Conservation (phyloP, 2,113 vertebrate species). For the Nipponia nippon region DNA sequence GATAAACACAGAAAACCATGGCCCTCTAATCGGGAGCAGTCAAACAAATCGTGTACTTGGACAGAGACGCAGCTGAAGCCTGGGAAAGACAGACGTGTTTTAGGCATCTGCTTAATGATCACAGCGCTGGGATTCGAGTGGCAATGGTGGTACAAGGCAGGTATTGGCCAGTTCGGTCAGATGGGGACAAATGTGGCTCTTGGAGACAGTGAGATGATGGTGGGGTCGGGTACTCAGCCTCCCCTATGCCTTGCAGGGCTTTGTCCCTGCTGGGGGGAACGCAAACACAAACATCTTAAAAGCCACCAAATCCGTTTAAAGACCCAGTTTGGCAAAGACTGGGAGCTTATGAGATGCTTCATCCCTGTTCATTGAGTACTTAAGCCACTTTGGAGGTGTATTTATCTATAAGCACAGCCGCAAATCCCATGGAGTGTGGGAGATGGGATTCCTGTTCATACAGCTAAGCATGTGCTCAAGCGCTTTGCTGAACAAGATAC, state of each 20-base stretch:
- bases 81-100: fast-evolving
- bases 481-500: conserved; percentile 5
- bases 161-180: fast-evolving
- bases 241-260: background rate
- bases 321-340: background rate
- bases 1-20: fast-evolving
- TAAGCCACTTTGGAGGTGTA: background rate
- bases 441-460: background rate
- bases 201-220: background rate
- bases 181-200: background rate
- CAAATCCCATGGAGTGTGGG: background rate
- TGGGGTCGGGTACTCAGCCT: background rate
- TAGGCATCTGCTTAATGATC: background rate
- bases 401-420: background rate
- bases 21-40: background rate
- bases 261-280: background rate
- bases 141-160: background rate
- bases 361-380: background rate
- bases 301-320: background rate
- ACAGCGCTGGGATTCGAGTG: background rate
- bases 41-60: background rate
- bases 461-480: conserved; percentile 65
- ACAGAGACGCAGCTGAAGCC: background rate
- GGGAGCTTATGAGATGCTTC: background rate
- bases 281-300: background rate